Evolutionary conservation across 2,888 invertebrate species (phyloP), one percentile per base, ranked within the genome.

Genomic region (Cataglyphis livida): DNA sequence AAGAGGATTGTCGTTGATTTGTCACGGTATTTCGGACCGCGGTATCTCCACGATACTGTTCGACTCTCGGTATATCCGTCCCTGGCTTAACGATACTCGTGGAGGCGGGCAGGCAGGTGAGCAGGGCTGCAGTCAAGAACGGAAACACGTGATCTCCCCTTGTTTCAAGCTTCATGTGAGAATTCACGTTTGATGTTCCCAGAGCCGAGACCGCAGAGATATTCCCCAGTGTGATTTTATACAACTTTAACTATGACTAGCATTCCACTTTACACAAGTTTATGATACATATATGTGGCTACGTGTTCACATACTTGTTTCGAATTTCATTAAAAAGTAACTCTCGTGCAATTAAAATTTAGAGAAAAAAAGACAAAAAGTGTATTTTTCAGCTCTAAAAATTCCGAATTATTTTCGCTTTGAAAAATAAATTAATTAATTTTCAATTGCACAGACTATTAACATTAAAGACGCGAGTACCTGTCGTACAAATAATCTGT

Each of bases 131-230:
- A 75, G 71, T 70, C 78, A 70, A 71, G 71, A 89, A 84, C 84
- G 84, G 84, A 89, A 89, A 89, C 83, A 54, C 85, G 86, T 79
- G 75, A 84, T 57, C 61, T 74, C 81, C 81, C 65, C 74, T 68
- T 57, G 73, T 75, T 70, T 79, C 21, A 68, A 68, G 54, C 51
- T 71, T 85, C 57, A 87, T 74, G 87, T 85, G 85, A 82, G 87
- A 85, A 85, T 84, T 78, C 78, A 78, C 84, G 74, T 84, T 76
- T 57, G 85, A 51, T 51, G 62, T 76, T 81, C 81, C 76, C 76
- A 75, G 81, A 81, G 61, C 21, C 32, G 35, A 12, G 73, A 51
- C n/a, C n/a, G n/a, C 18, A 32, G 21, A 38, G 59, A 70, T 41
- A 76, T 76, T 79, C 73, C 71, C 68, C 41, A 59, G 59, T 59